Conservation (phyloP, 2,113 vertebrate genomes). For the Cochlearius cochlearius region DNA sequence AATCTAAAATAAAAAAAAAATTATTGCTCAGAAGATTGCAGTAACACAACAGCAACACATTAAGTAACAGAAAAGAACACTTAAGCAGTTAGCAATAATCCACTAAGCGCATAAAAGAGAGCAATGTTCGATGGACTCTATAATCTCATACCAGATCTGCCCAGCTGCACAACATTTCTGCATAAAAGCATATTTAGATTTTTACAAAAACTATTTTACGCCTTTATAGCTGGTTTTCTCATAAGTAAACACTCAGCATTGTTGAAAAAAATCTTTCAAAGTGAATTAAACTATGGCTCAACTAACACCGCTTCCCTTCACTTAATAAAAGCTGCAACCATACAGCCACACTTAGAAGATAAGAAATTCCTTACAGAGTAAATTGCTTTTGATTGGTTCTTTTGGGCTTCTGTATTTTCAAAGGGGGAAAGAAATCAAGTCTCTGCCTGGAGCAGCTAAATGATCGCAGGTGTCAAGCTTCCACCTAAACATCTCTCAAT, state of each 20-base stretch:
- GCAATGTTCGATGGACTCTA: background rate
- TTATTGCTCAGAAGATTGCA: background rate
- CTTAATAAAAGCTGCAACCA: background rate
- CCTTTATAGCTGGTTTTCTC: background rate
- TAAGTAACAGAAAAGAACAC: background rate
- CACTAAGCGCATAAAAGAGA: background rate
- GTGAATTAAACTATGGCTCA: background rate
- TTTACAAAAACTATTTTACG: background rate
- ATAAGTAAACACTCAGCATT: background rate
- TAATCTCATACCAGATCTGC: background rate
- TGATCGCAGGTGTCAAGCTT: background rate
- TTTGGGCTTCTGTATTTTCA: background rate
- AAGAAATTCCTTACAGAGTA: background rate
- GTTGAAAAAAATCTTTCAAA: background rate
- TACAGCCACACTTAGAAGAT: background rate
- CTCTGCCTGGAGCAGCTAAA: background rate
- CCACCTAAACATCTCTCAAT: background rate
- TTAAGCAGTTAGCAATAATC: background rate
- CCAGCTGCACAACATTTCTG: background rate
- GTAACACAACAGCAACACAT: background rate
- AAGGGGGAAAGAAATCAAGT: background rate
- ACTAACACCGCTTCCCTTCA: background rate
- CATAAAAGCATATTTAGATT: background rate
- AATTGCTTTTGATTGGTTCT: background rate
- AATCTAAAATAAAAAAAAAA: conserved; percentile 71